Percentiles rank a stretch among this genome's conserved stretches.
These are phyloP conservation scores for Arbacia lixula DNA, from an alignment of 53 echinoderm and acorn worm genomes.

Conservation along the genomic window DNA sequence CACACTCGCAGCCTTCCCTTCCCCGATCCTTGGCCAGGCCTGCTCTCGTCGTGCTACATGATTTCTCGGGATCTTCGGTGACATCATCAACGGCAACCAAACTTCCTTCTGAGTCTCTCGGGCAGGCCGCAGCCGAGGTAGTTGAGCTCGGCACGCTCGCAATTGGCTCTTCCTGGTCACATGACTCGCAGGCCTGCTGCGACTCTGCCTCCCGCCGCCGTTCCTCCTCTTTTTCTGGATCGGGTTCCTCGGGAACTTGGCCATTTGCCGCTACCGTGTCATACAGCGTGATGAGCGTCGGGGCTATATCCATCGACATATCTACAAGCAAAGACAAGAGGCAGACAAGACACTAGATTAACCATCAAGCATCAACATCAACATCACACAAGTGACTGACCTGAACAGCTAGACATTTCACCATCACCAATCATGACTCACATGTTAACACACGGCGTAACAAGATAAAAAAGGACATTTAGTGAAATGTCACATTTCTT, in stretches of 20 bases:
- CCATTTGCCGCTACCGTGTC: conserved; percentile 58
- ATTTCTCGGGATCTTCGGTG: conserved; percentile 14
- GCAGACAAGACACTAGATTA: background rate
- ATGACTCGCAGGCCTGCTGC: conserved; percentile 41
- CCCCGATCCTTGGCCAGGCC: background rate
- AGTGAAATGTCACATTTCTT: background rate
- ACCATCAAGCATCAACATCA: background rate
- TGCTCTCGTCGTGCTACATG: conserved; percentile 42
- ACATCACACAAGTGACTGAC: too few relatives aligned
- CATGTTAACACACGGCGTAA: background rate
- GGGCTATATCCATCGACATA: conserved; percentile 78
- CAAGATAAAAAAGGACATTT: background rate
- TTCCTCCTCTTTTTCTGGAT: background rate
- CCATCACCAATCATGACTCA: conserved; percentile 28
- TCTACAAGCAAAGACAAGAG: conserved; percentile 50
- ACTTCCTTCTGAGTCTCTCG: conserved; percentile 51
- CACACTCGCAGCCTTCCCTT: conserved; percentile 37
- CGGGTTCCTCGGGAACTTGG: conserved; percentile 12
- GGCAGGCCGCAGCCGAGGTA: conserved; percentile 21
- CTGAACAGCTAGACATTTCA: too few relatives aligned
- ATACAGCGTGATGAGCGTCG: conserved; percentile 75
- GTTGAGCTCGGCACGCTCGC: conserved; percentile 18
- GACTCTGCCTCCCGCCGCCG: conserved; percentile 4
- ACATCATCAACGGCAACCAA: conserved; percentile 45
- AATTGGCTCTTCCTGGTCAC: conserved; percentile 62